Evolutionary conservation across 2,797 vertebrate genomes (phyloP).

Genomic region (Merluccius polli): DNA sequence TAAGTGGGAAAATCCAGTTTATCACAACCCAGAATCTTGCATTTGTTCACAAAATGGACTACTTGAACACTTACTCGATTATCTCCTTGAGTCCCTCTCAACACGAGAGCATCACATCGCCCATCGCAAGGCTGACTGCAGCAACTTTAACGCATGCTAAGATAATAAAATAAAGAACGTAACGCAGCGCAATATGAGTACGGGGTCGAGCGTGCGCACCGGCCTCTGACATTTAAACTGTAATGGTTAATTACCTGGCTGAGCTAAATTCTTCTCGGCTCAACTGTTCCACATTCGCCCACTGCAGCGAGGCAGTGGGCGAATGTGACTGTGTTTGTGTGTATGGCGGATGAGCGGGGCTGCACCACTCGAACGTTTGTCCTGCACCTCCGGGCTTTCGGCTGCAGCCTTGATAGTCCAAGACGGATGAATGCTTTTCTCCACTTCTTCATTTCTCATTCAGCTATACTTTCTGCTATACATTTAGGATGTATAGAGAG

Average conservation of each 20-base stretch:
- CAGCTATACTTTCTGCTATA: conserved; percentile 19
- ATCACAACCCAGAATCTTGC: too few relatives aligned
- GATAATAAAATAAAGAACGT: too few relatives aligned
- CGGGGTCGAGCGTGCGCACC: too few relatives aligned
- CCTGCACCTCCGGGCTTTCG: conserved; percentile 51
- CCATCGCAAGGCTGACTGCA: too few relatives aligned
- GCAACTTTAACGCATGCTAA: too few relatives aligned
- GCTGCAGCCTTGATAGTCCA: conserved; percentile 28
- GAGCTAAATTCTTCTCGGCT: conserved; percentile 61
- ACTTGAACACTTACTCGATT: too few relatives aligned
- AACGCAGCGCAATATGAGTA: too few relatives aligned
- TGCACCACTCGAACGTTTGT: conserved; percentile 50
- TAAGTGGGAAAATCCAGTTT: too few relatives aligned
- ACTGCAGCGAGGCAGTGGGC: conserved; percentile 39
- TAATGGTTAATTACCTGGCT: conserved; percentile 68
- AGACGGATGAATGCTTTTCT: not conserved
- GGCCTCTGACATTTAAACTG: conserved; percentile 40
- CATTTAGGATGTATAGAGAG: not conserved
- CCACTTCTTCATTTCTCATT: conserved; percentile 42
- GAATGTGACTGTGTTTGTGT: conserved; percentile 47
- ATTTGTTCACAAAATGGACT: too few relatives aligned
- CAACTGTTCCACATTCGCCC: conserved; percentile 42
- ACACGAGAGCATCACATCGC: too few relatives aligned
- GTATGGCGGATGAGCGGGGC: conserved; percentile 51
- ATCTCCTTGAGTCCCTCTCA: too few relatives aligned